Evolutionary conservation across 2,888 invertebrate genomes (phyloP), one percentile per base, ranked within the genome.

Genomic region (Mesorhabditis sp.): DNA sequence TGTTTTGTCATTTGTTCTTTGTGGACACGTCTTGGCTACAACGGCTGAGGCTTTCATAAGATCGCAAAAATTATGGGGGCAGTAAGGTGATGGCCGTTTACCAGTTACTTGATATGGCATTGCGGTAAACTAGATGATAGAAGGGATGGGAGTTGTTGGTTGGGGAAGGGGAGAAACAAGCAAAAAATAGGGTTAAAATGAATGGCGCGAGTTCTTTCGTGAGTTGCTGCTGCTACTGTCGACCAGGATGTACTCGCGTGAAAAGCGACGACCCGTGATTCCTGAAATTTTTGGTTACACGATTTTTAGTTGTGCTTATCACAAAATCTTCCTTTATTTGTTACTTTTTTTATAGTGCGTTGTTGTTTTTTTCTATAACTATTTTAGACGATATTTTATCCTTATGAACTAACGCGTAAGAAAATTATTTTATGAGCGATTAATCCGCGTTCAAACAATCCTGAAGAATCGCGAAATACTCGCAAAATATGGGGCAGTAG

Each of bases 151-250:
- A 28, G 28, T 28, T 28, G 28, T 28, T 28, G 28, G 28, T 28
- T 28, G 28, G 28, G 28, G 28, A 2, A 28, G 28, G 28, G 28
- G 28, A 28, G 28, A 50, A 50, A 2, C n/a, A 50, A 50, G 58
- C 58, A n/a, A 50, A 50, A 50, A 50, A 50, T 50, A n/a, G 10
- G 7, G 7, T 50, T 50, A 50, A 50, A 50, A 50, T 50, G 58
- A 50, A 50, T 50, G 58, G 10, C 58, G 7, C 58, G 58, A 50
- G 58, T 50, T 50, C n/a, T 50, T 50, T 50, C 58, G 58, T 13
- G 58, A 50, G n/a, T 50, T 50, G 58, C 58, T 50, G 58, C 58
- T 50, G 58, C 58, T n/a, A 50, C 58, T 50, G 58, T 50, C 58
- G 58, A 50, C 58, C 58, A 50, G n/a, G n/a, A 50, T 50, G 58